Base-by-base conservation (phyloP, 2,888 invertebrate genomes). In the Oeneis ivallda region DNA sequence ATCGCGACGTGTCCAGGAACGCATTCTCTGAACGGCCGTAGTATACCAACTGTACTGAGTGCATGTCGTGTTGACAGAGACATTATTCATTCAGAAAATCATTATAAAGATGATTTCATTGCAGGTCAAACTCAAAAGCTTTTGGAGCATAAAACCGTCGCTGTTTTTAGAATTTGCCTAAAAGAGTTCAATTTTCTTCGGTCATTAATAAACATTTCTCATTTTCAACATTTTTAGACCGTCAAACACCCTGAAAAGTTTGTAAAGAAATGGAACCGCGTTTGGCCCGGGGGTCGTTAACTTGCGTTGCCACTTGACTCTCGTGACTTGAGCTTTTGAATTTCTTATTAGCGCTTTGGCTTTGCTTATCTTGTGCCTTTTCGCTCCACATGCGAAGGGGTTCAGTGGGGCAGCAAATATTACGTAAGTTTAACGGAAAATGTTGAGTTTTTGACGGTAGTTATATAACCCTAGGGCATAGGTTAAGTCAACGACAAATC, bases 221-320 rank as follows among this genome's bases (percentile, higher is more conserved):
- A 39, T 11, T 37, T 39, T 17, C 17, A 37, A 2, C 37, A 10
- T 11, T 54, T 54, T 58, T 9, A 45, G 47, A 26, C 32, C 34
- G 32, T 34, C 6, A 43, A 10, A 15, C 53, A 15, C 2, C n/a
- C 45, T 45, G n/a, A 34, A 43, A 53, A 53, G 32, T 56, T 47
- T 53, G 13, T 11, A 17, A 26, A 54, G 63, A 19, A 26, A 49
- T 26, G 41, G 9, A 53, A 34, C 7, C 41, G 34, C 45, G 32
- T 32, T 17, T 41, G 15, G 37, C 45, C 1, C 26, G 56, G 15
- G n/a, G 56, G 47, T 56, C 53, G 32, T 45, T 39, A 34, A 26
- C 56, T 49, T 56, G 39, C 37, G 53, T n/a, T 17, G 32, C 54
- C 54, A 19, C 63, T 63, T 57, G 56, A 63, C 56, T 39, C 63